phyloP scores from a whole-genome alignment of 2,888 invertebrate species.

The Bellardia pandia region DNA sequence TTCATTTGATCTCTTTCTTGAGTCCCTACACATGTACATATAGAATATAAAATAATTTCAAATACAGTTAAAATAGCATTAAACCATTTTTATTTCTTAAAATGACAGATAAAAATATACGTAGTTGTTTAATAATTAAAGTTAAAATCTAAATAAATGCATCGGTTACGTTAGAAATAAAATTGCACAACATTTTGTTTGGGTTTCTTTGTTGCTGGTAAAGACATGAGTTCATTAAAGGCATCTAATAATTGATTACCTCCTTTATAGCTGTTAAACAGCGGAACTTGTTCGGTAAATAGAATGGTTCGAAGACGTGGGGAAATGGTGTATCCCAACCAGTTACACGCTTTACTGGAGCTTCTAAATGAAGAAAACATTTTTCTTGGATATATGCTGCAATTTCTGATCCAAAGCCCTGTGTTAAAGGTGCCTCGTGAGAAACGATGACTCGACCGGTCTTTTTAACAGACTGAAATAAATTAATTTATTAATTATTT shows the following conservation, averaged over 20 bases:
- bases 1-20: no score
- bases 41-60: no score
- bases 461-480: conserved; percentile 95
- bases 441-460: conserved; percentile 96
- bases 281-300: conserved; percentile 96
- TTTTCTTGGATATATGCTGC: conserved; percentile 96
- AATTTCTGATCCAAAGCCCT: conserved; percentile 98
- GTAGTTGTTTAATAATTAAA: conserved; percentile 9
- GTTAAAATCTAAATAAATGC: conserved; percentile 57
- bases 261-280: conserved; percentile 93
- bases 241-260: conserved; percentile 88
- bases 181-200: conserved; percentile 34
- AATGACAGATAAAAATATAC: no score
- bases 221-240: not conserved
- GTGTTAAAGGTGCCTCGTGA: conserved; percentile 98
- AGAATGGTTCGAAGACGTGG: conserved; percentile 97
- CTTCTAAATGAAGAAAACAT: conserved; percentile 97
- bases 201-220: not conserved
- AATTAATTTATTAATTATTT: not conserved
- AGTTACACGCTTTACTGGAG: conserved; percentile 94
- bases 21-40: no score
- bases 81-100: not conserved
- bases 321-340: conserved; percentile 99
- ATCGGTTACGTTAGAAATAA: conserved; percentile 44
- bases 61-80: not conserved